These are phyloP conservation scores for Plecotus auritus DNA, from an alignment of 2,113 vertebrate genomes.

Conservation along the genomic window DNA sequence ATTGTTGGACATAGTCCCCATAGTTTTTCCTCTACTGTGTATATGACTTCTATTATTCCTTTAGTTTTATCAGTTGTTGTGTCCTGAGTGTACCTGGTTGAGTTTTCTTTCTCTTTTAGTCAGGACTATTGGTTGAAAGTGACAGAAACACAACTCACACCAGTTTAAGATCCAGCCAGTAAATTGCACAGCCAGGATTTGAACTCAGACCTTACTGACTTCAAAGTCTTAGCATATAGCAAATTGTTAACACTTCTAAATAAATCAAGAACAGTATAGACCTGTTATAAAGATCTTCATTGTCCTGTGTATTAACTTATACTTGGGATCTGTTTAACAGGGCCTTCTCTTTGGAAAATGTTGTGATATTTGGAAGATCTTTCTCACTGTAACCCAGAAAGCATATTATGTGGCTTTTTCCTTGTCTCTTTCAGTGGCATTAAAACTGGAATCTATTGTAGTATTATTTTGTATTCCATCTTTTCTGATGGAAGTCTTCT, in stretches of 20 bases:
- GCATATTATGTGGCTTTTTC: not conserved
- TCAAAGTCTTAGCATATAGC: not conserved
- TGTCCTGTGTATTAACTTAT: not conserved
- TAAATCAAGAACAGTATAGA: not conserved
- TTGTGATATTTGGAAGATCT: slow-evolving; percentile 18
- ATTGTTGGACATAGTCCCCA: not conserved
- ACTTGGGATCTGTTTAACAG: not conserved
- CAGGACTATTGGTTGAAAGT: slow-evolving; percentile 3
- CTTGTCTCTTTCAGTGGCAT: not conserved
- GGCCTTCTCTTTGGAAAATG: not conserved
- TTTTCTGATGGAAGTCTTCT: slow-evolving; percentile 21
- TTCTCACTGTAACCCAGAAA: not conserved
- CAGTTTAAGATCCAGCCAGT: not conserved
- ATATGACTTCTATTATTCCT: not conserved
- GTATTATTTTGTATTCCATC: not conserved
- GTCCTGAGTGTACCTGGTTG: not conserved
- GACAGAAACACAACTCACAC: not conserved
- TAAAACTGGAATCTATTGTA: not conserved
- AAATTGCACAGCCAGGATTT: not conserved
- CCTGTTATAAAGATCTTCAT: not conserved
- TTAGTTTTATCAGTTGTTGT: slow-evolving; percentile 21
- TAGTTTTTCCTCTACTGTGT: not conserved
- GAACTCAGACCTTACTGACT: slow-evolving; percentile 7
- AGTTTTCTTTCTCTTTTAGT: not conserved
- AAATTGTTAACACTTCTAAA: slow-evolving; percentile 21